A percentile compares a stretch with the other conserved stretches of the same genome.
Evolutionary conservation across 2,113 vertebrate species (phyloP).

Genomic region (Ameiurus melas): DNA sequence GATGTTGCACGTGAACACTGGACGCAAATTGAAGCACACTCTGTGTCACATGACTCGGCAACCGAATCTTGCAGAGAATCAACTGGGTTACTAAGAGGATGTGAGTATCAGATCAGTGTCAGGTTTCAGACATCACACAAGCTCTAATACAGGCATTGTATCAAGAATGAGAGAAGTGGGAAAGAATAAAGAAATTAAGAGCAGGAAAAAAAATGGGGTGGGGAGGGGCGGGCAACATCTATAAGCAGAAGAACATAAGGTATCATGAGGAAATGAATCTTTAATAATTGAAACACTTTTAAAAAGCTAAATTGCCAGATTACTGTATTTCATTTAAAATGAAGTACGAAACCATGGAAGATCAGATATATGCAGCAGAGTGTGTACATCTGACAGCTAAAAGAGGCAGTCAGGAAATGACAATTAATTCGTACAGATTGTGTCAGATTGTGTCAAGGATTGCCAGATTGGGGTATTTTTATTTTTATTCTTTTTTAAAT

Average conservation of each 20-base stretch:
- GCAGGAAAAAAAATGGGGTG: background rate
- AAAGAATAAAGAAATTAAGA: background rate
- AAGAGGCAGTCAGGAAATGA: background rate
- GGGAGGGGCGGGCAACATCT: background rate
- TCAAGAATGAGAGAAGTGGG: background rate
- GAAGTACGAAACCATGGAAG: background rate
- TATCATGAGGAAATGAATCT: background rate
- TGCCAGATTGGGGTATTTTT: background rate
- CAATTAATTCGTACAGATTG: background rate
- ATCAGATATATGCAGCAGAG: background rate
- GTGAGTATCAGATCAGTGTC: background rate
- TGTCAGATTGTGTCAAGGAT: background rate
- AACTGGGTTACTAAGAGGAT: background rate
- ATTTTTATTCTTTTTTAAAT: too few species aligned
- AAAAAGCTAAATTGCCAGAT: background rate
- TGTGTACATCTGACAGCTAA: background rate
- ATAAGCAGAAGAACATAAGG: background rate
- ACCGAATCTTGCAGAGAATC: background rate
- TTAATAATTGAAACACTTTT: background rate
- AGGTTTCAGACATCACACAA: background rate
- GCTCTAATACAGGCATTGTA: background rate
- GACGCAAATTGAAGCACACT: background rate
- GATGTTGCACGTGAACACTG: background rate
- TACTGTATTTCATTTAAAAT: background rate
- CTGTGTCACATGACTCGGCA: background rate